A percentile compares a stretch with the other conserved stretches of the same genome.
Evolutionary conservation across 2,888 invertebrate species (phyloP).

Genomic region (Oxystoma pomonae): DNA sequence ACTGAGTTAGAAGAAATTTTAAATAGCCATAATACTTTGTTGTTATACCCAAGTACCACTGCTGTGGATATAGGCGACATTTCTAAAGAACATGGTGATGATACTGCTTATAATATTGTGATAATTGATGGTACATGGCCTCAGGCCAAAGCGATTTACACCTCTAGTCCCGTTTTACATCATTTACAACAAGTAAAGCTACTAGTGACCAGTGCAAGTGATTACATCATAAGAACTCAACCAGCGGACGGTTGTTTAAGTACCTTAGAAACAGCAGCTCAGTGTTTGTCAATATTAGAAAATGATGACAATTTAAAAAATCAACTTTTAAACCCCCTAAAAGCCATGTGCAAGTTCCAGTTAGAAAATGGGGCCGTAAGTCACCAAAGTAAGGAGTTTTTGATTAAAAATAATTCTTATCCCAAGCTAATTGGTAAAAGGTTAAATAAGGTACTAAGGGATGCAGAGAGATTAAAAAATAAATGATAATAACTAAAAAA

Average conservation of each 20-base stretch:
- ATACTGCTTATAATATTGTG: slow-evolving; percentile 62
- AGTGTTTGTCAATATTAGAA: slow-evolving; percentile 76
- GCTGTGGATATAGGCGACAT: slow-evolving; percentile 54
- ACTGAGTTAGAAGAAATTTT: slow-evolving; percentile 64
- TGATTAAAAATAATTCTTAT: slow-evolving; percentile 74
- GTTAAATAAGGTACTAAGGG: slow-evolving; percentile 56
- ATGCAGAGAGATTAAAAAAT: slow-evolving; percentile 34
- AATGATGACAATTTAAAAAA: slow-evolving; percentile 58
- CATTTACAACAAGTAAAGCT: slow-evolving; percentile 78
- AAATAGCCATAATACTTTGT: slow-evolving; percentile 60
- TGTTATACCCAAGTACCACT: slow-evolving; percentile 76
- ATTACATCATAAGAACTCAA: slow-evolving; percentile 90
- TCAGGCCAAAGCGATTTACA: slow-evolving; percentile 89
- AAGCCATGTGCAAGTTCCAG: slow-evolving; percentile 81
- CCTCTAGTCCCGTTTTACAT: slow-evolving; percentile 73
- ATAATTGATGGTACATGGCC: slow-evolving; percentile 95
- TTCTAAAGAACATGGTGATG: slow-evolving; percentile 35
- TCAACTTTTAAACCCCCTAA: slow-evolving; percentile 71
- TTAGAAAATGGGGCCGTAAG: slow-evolving; percentile 87
- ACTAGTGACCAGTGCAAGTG: slow-evolving; percentile 66
- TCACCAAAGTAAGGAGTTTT: slow-evolving; percentile 89
- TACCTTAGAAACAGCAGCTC: slow-evolving; percentile 82
- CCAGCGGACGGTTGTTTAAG: slow-evolving; percentile 89
- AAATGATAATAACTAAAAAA: neutral
- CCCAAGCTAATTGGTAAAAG: slow-evolving; percentile 77